These are phyloP conservation scores for Xestia xanthographa DNA, from an alignment of 2,888 invertebrate species.

Conservation along the genomic window DNA sequence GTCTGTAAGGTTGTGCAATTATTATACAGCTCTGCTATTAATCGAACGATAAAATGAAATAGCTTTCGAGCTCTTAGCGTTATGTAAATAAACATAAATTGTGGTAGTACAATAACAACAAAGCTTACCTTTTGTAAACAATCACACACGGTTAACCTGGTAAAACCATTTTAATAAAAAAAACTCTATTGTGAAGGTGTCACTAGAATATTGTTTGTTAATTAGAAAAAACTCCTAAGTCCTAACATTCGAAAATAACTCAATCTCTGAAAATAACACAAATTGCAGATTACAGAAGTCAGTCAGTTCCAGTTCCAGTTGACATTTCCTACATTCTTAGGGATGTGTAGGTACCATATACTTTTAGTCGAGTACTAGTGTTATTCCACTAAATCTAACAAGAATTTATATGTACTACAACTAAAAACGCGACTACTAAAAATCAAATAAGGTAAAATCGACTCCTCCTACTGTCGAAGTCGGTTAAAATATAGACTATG, in stretches of 20 bases:
- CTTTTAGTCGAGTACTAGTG: slow-evolving; percentile 20
- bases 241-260: slow-evolving; percentile 1
- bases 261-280: slow-evolving; percentile 52
- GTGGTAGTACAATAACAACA: slow-evolving; percentile 37
- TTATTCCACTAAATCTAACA: too few species aligned
- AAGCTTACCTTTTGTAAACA: slow-evolving; percentile 35
- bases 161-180: slow-evolving; percentile 36
- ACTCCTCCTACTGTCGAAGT: too few species aligned
- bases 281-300: slow-evolving; percentile 25
- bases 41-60: slow-evolving; percentile 20
- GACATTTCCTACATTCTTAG: slow-evolving; percentile 20
- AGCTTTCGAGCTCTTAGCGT: slow-evolving; percentile 17
- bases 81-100: slow-evolving; percentile 58
- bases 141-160: slow-evolving; percentile 28
- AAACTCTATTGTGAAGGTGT: neutral
- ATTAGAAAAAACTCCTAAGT: slow-evolving; percentile 17
- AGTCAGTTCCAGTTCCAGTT: slow-evolving; percentile 41
- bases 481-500: too few species aligned
- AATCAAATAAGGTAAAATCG: too few species aligned
- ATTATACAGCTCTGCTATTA: neutral
- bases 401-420: too few species aligned
- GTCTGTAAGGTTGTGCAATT: neutral
- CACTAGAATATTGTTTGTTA: slow-evolving; percentile 32
- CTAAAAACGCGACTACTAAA: too few species aligned
- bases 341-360: neutral